Evolutionary conservation across 2,888 invertebrate genomes (phyloP).

Genomic region (Papilio elwesi): DNA sequence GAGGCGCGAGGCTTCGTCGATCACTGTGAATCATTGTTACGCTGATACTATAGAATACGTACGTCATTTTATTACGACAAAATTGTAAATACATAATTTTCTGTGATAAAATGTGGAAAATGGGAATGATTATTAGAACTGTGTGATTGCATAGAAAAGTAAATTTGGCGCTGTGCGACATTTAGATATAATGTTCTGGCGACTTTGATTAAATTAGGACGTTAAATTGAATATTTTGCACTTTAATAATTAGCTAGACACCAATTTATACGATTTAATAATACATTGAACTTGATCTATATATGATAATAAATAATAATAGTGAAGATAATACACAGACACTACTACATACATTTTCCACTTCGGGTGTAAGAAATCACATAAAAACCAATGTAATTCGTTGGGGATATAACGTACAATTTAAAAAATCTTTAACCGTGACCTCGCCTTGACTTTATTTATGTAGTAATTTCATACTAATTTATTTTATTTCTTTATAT

Average conservation of each 20-base stretch:
- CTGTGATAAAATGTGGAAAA: constrained; percentile 84
- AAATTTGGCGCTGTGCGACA: constrained; percentile 68
- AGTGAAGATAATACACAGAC: constrained; percentile 9
- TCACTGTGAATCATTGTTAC: constrained; percentile 71
- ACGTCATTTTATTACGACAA: constrained; percentile 80
- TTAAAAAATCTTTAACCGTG: background rate
- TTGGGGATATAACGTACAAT: background rate
- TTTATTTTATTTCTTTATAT: background rate
- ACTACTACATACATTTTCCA: background rate
- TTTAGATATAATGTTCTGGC: constrained; percentile 57
- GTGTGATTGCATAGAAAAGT: constrained; percentile 82
- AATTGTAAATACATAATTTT: constrained; percentile 85
- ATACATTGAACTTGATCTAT: constrained; percentile 7
- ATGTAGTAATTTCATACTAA: background rate
- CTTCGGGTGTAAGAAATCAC: background rate
- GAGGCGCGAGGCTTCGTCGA: constrained; percentile 60
- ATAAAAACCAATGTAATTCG: background rate
- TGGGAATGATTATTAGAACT: constrained; percentile 79
- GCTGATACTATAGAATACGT: constrained; percentile 74
- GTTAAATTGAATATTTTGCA: constrained; percentile 45
- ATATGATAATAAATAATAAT: constrained; percentile 3
- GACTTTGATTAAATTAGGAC: constrained; percentile 39
- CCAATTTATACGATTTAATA: constrained; percentile 27
- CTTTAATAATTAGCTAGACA: constrained; percentile 26
- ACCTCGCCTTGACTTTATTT: background rate